Conservation (phyloP, 1,140 invertebrate genomes). For the Homarus americanus region DNA sequence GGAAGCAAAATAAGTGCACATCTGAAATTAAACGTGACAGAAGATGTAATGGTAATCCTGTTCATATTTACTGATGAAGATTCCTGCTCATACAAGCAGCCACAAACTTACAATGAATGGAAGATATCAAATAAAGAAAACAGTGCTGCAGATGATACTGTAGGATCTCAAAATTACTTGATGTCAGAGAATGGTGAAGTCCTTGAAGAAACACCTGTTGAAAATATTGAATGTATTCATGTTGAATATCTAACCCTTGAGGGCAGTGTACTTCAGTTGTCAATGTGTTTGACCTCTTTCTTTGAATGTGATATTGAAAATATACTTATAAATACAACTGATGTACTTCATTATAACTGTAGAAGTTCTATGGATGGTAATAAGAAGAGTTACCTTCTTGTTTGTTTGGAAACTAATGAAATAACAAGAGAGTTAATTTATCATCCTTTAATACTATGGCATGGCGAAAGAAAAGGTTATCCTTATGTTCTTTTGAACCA, state of each 20-base stretch:
- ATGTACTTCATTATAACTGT: background rate
- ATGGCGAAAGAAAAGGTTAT: background rate
- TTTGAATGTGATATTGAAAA: background rate
- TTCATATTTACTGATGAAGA: constrained; percentile 10
- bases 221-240: background rate
- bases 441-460: constrained; percentile 6
- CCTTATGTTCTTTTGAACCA: constrained; percentile 20
- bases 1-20: background rate
- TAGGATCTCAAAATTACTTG: background rate
- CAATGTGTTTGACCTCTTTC: background rate
- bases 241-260: background rate
- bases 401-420: background rate
- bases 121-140: background rate
- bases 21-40: background rate
- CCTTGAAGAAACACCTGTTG: background rate
- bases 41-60: background rate
- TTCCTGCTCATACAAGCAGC: background rate
- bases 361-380: background rate
- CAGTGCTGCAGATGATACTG: background rate
- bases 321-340: background rate
- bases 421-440: background rate
- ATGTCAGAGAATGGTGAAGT: background rate
- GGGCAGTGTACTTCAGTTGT: background rate
- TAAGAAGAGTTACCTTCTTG: background rate
- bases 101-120: background rate